A percentile compares a stretch with the other conserved stretches of the same genome.
These are phyloP conservation scores for Halichoerus grypus DNA, from an alignment of 2,113 vertebrate genomes.

Conservation along the genomic window DNA sequence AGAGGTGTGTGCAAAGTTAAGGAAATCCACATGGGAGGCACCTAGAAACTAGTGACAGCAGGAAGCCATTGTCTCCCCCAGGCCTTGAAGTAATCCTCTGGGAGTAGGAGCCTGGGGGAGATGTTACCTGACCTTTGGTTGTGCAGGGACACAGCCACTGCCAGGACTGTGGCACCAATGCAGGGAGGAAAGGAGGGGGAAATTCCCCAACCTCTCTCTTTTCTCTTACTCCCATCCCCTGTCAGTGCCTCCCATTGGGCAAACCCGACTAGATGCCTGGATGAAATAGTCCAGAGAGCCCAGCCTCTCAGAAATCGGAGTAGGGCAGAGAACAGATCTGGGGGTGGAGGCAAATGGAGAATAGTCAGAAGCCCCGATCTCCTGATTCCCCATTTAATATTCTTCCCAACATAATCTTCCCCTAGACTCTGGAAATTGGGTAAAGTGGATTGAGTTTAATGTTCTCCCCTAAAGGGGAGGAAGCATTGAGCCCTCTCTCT, in stretches of 20 bases:
- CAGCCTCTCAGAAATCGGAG: not conserved
- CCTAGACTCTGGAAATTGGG: not conserved
- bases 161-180: not conserved
- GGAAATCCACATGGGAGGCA: not conserved
- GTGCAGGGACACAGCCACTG: not conserved
- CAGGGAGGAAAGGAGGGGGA: not conserved
- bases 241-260: too few relatives aligned
- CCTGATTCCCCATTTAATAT: not conserved
- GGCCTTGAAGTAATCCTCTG: not conserved
- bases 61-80: not conserved
- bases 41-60: not conserved
- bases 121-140: not conserved
- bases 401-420: not conserved
- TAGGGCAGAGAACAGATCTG: not conserved
- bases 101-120: not conserved
- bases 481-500: not conserved
- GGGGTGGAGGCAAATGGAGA: not conserved
- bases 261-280: not conserved
- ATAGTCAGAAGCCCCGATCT: not conserved
- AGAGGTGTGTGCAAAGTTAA: not conserved
- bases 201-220: not conserved
- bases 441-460: not conserved
- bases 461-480: not conserved
- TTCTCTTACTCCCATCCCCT: not conserved
- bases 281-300: not conserved